Base-by-base conservation (phyloP, 1,140 invertebrate species). In the Philaenus spumarius region DNA sequence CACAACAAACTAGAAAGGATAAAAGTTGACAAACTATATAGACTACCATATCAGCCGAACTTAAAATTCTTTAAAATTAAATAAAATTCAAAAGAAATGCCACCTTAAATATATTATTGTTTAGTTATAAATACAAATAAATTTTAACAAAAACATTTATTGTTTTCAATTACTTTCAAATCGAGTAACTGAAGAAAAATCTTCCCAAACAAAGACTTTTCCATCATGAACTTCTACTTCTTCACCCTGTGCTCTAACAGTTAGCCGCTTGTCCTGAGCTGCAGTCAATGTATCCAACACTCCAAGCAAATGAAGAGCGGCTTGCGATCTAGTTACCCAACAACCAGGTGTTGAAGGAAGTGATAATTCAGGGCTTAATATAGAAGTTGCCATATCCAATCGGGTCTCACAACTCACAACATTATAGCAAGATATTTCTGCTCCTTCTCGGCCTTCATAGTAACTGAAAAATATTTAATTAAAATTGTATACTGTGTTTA, bases 141-240 rank as follows among this genome's bases (percentile, higher is more conserved):
- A n/a, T n/a, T n/a, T n/a, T n/a, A n/a, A n/a, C n/a, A n/a, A n/a
- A n/a, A n/a, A n/a, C n/a, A n/a, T n/a, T n/a, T n/a, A n/a, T n/a
- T n/a, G n/a, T n/a, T n/a, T n/a, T n/a, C n/a, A n/a, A n/a, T 75
- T 68, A 82, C 89, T 93, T 72, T 97, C 92, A 77, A 98, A 98
- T 65, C 96, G 80, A 69, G 87, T 93, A 1, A 97, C 89, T 9
- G 79, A 72, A 15, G 83, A 84, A 68, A 87, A 97, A 68, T 97
- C 94, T 64, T 93, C 87, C 66, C 83, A 81, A 50, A 76, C 82
- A 65, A 77, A 85, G 59, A 75, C 59, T 43, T 62, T 61, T 30
- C 26, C 26, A 7, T 58, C 35, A n/a, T 61, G 55, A n/a, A 56
- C 20, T 26, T 60, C 62, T 48, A 58, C 74, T 47, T 52, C 54